Base-by-base conservation (phyloP, 2,888 invertebrate species). In the Crocallis elinguaria region DNA sequence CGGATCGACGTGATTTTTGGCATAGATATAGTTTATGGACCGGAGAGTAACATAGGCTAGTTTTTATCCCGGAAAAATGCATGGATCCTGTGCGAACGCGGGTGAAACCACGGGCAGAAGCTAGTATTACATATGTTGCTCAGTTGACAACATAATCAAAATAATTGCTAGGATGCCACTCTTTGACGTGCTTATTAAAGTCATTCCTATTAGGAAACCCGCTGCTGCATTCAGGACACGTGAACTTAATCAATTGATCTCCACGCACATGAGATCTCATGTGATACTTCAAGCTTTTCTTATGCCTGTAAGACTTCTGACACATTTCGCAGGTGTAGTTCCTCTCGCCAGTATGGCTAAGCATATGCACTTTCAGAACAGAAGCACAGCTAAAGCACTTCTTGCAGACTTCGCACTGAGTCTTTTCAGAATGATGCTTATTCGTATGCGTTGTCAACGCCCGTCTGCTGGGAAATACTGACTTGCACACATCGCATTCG, bases 281-380 rank as follows among this genome's bases (percentile, higher is more conserved):
- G 53, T 93, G 93, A 17, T 90, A 79, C 12, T 75, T 82, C 63
- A 88, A 61, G 41, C 81, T 86, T 52, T 82, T 89, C 62, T 90
- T 88, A 32, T 92, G 89, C 42, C 88, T 86, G 41, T 93, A 93
- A 0, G 89, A 80, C 56, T 93, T 93, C 27, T 86, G 80, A 49
- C 93, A 93, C 0, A 89, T 49, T 7, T 73, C 66, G 60, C 93
- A 93, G 0, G 75, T 42, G 27, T 73, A 83, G 50, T 80, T 82
- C 37, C 79, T 73, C 32, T 83, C 85, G 0, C 79, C 81, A 0
- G 84, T 79, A 48, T 88, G 87, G 0, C 77, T 77, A 0, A 79
- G 56, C 79, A 84, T 77, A 33, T 88, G 87, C 5, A 80, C 79
- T 45, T 79, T 85, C 36, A 88, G 63, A 0, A 82, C 76, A 0